Evolutionary conservation across 2,888 invertebrate species (phyloP), one percentile per base, ranked within the genome.

Genomic region (Magallana nippona): DNA sequence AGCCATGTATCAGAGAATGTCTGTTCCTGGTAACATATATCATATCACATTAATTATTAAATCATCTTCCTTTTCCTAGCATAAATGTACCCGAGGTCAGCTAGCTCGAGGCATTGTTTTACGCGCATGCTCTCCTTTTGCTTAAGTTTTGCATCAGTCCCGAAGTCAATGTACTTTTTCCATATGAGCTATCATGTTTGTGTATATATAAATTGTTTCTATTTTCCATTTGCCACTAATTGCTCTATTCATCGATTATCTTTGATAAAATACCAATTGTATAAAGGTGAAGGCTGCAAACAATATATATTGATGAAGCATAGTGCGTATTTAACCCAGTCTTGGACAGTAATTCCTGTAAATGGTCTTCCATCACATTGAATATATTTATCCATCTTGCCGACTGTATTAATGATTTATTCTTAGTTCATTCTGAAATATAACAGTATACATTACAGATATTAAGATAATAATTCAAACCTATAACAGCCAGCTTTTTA

Each of bases 151-250:
- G 44, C 44, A 44, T 44, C 44, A 44, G 8, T 44, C 44, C 44
- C 3, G 44, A 44, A 44, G 8, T 5, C 44, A 44, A 8, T 8
- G 44, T 44, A 44, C 0, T 44, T 44, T 44, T 44, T 44, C 44
- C 44, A 5, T 44, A 44, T 44, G 44, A 5, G 44, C 44, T 44
- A 8, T 44, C 44, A 44, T 44, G 44, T 44, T 44, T 44, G 44
- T 44, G 44, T 44, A 44, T 44, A 44, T 44, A 44, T 44, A 44
- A 44, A 44, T 8, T 71, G n/a, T 27, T 71, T 5, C 32, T 13
- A 15, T 27, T 71, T 71, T 71, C 71, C 71, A 22, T 27, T 71
- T 71, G 71, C 27, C 32, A 27, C 71, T 71, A 71, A 71, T 71
- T 71, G 71, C 32, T 32, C 13, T 5, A 15, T 15, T 13, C 32